Evolutionary conservation across 2,888 invertebrate species (phyloP).

Genomic region (Danaus chrysippus): DNA sequence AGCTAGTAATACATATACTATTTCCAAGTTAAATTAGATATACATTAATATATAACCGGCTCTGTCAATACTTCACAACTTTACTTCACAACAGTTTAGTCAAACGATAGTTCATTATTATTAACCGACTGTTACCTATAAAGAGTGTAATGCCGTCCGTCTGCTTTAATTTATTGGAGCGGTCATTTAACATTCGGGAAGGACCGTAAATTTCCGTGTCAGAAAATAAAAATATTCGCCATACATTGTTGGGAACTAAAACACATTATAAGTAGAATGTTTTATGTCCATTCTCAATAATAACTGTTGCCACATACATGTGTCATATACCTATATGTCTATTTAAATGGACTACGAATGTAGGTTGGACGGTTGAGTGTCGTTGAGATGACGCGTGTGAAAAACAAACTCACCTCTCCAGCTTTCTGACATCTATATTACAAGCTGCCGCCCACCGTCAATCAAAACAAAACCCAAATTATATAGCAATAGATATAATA

Average conservation of each 20-base stretch:
- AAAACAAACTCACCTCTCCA: conserved; percentile 57
- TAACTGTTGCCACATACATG: not conserved
- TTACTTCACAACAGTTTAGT: not conserved
- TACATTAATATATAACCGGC: too few relatives aligned
- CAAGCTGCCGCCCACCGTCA: conserved; percentile 32
- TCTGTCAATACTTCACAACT: too few relatives aligned
- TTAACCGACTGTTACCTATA: conserved; percentile 18
- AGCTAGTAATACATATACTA: too few relatives aligned
- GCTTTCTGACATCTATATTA: conserved; percentile 63
- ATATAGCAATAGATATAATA: conserved; percentile 35
- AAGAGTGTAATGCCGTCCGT: conserved; percentile 16
- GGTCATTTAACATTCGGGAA: conserved; percentile 19
- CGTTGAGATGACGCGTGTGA: conserved; percentile 47
- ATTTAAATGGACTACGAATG: conserved; percentile 37
- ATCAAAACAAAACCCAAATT: conserved; percentile 44
- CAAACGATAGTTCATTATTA: conserved; percentile 9
- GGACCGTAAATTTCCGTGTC: conserved; percentile 23
- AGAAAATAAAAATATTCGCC: conserved; percentile 18
- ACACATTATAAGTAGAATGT: not conserved
- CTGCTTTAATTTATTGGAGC: conserved; percentile 15
- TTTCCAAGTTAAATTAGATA: too few relatives aligned
- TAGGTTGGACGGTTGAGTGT: conserved; percentile 41
- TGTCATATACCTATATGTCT: conserved; percentile 11
- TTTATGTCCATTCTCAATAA: not conserved
- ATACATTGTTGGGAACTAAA: not conserved